Evolutionary conservation across 2,888 invertebrate genomes (phyloP).

Genomic region (Alsophila aescularia): DNA sequence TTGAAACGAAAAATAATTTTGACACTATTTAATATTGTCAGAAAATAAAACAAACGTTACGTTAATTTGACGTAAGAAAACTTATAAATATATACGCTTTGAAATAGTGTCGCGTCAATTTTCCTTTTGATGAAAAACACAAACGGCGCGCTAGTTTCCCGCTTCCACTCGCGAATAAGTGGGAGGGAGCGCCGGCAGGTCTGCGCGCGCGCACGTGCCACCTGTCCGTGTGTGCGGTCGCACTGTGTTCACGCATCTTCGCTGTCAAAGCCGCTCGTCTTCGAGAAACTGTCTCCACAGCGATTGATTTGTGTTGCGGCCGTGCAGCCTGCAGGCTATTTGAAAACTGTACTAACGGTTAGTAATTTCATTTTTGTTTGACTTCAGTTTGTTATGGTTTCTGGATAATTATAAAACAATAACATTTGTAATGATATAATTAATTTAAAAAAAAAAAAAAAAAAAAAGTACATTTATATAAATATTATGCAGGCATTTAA

Average conservation of each 20-base stretch:
- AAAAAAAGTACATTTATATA: no score
- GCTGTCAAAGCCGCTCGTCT: background rate
- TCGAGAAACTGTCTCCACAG: background rate
- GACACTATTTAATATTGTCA: no score
- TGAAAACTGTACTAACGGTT: background rate
- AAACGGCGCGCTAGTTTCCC: conserved; percentile 4
- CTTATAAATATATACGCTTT: background rate
- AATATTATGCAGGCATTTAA: no score
- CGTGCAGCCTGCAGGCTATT: background rate
- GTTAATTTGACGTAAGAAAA: background rate
- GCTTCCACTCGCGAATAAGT: background rate
- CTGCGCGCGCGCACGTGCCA: conserved; percentile 15
- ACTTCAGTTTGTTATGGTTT: no score
- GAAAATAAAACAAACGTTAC: no score
- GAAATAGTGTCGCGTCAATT: background rate
- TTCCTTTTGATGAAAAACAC: conserved; percentile 4
- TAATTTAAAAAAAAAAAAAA: no score
- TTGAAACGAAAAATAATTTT: no score
- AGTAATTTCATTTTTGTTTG: background rate
- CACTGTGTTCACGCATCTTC: conserved; percentile 7
- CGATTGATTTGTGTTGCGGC: background rate
- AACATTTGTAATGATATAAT: no score
- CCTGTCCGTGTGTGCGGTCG: conserved; percentile 8
- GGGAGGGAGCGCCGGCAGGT: conserved; percentile 18
- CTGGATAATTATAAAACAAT: no score